A percentile compares a stretch with the other conserved stretches of the same genome.
Conservation (phyloP, 2,888 invertebrate species). For the Sminthurinus aureus region DNA sequence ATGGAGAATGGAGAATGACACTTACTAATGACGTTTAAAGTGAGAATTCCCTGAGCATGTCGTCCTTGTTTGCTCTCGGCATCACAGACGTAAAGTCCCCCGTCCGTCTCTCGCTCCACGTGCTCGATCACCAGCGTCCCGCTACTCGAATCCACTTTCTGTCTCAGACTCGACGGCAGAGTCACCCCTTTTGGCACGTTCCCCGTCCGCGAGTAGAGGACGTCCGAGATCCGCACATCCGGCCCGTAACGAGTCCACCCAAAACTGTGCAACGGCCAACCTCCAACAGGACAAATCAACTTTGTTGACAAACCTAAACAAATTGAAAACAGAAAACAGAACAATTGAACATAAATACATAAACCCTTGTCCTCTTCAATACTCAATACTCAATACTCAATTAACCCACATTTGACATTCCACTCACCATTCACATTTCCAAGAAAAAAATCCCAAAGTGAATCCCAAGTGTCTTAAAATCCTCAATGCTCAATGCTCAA, state of each 20-base stretch:
- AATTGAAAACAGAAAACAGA: not conserved
- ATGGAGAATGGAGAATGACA: conserved; percentile 30
- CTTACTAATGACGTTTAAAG: conserved; percentile 66
- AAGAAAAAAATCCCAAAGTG: no score
- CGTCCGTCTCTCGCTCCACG: conserved; percentile 65
- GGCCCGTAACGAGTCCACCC: conserved; percentile 66
- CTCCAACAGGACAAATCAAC: conserved; percentile 67
- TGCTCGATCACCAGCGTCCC: conserved; percentile 64
- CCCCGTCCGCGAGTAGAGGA: conserved; percentile 22
- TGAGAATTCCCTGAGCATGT: conserved; percentile 63
- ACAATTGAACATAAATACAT: not conserved
- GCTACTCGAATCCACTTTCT: conserved; percentile 64
- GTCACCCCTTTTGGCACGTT: conserved; percentile 30
- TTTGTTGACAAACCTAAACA: conserved; percentile 46
- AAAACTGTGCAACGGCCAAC: conserved; percentile 66
- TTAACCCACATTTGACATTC: no score
- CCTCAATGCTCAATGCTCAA: no score
- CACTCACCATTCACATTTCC: no score
- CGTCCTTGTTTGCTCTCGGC: conserved; percentile 64
- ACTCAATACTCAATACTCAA: no score
- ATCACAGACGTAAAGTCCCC: conserved; percentile 65
- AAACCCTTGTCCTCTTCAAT: not conserved
- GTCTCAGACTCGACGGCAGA: conserved; percentile 64
- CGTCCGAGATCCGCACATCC: conserved; percentile 11
- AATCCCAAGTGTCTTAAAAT: no score